Percentiles rank a stretch among this genome's conserved stretches.
phyloP scores from a whole-genome alignment of 1,140 invertebrate genomes.

The Pogonomyrmex californicus region DNA sequence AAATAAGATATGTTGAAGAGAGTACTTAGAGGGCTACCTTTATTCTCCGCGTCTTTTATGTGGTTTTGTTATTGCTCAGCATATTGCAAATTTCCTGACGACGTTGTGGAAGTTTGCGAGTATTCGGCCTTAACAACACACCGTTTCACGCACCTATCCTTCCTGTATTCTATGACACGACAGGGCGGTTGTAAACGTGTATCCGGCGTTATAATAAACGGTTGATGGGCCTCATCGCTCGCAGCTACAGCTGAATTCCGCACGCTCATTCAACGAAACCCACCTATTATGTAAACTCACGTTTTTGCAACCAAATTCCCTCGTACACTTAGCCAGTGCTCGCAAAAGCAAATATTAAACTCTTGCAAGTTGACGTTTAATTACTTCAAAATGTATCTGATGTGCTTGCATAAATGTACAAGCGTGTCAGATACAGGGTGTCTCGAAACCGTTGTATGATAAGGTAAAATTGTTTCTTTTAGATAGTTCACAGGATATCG shows the following conservation, averaged over 20 bases:
- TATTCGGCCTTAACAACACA: constrained; percentile 32
- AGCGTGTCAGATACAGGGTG: not conserved
- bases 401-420: not conserved
- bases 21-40: not conserved
- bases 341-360: constrained; percentile 46
- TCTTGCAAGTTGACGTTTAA: constrained; percentile 39
- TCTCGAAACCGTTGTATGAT: not conserved
- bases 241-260: constrained; percentile 39
- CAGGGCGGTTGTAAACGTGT: constrained; percentile 26
- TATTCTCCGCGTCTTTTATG: constrained; percentile 7
- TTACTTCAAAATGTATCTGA: constrained; percentile 16
- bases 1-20: constrained; percentile 6
- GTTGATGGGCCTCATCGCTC: constrained; percentile 52
- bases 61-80: not conserved
- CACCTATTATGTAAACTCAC: constrained; percentile 31
- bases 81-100: constrained; percentile 42
- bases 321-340: not conserved
- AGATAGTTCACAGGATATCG: not conserved
- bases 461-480: constrained; percentile 9
- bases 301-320: constrained; percentile 44
- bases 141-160: constrained; percentile 42
- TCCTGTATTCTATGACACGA: constrained; percentile 39
- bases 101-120: constrained; percentile 13
- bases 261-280: constrained; percentile 31
- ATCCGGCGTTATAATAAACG: constrained; percentile 51